Evolutionary conservation across 2,888 invertebrate genomes (phyloP), one percentile per base, ranked within the genome.

Genomic region (Molorchus minor): DNA sequence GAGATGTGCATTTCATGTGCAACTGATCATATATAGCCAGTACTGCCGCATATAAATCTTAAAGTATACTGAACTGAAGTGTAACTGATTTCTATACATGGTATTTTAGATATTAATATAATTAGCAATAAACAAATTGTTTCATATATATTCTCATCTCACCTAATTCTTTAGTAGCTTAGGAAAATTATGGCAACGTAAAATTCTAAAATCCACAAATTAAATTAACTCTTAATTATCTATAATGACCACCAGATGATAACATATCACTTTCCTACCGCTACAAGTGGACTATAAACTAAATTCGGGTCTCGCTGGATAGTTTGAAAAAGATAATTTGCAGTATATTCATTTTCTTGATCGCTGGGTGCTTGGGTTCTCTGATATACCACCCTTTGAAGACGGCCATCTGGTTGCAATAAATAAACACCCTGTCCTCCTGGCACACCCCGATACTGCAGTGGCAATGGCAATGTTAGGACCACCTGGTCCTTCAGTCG

Each of bases 361-460:
- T 67, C 61, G 20, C 61, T 62, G 12, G 52, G 38, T 35, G 65
- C 60, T 12, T 57, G 55, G 3, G 47, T 63, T 56, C 62, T 71
- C 29, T 70, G 58, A 17, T 67, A 56, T 16, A 68, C 41, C 5
- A 72, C 67, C 36, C 57, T 65, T 54, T 72, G 72, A 25, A 71
- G 56, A 13, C 69, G 57, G 7, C 72, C 72, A 54, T 72, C 72
- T 5, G 72, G 71, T 35, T 72, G 71, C 19, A 70, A 58, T 12
- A 71, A 41, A 55, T 66, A 72, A 43, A 67, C 70, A 20, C 61
- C 61, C 38, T 62, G 62, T 1, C 56, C 64, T 8, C 40, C 46
- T 15, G 59, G 66, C 4, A 51, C 56, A n/a, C 10, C 62, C 64
- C 1, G 67, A 57, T 4, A 72, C 70, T 10, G 71, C 67, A 10